Evolutionary conservation across 2,113 vertebrate species (phyloP).

Genomic region (Muntiacus muntjak): DNA sequence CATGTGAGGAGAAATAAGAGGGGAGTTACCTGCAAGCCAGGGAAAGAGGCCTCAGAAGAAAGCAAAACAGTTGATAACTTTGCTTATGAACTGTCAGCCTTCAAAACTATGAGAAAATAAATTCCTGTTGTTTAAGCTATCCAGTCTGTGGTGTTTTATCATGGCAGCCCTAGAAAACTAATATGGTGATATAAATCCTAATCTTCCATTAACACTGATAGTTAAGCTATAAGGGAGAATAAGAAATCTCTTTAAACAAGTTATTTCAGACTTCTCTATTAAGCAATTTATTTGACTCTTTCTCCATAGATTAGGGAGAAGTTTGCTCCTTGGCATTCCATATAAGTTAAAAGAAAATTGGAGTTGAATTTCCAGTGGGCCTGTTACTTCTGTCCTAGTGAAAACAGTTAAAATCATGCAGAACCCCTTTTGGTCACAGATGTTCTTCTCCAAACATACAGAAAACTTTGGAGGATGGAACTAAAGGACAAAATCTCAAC

Average conservation of each 20-base stretch:
- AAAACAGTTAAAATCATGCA: conserved; percentile 20
- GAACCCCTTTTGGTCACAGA: background rate
- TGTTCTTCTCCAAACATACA: background rate
- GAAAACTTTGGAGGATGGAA: background rate
- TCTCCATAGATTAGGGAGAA: background rate
- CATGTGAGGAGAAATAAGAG: background rate
- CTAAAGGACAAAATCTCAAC: background rate
- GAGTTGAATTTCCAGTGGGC: background rate
- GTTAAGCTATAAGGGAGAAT: background rate
- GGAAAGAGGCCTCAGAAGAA: background rate
- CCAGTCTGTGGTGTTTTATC: background rate
- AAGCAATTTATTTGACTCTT: background rate
- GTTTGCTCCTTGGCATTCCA: background rate
- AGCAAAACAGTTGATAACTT: background rate
- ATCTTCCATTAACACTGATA: background rate
- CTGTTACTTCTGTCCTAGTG: background rate
- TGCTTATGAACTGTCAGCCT: background rate
- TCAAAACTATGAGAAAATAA: background rate
- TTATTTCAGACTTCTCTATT: background rate
- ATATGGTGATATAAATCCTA: background rate
- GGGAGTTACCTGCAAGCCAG: background rate
- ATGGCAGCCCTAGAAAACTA: background rate
- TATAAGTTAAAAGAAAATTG: background rate
- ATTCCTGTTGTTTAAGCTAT: background rate
- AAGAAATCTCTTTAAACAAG: background rate